A percentile compares a stretch with the other conserved stretches of the same genome.
Evolutionary conservation across 2,888 invertebrate species (phyloP).

Genomic region (Adelognathus sp.): DNA sequence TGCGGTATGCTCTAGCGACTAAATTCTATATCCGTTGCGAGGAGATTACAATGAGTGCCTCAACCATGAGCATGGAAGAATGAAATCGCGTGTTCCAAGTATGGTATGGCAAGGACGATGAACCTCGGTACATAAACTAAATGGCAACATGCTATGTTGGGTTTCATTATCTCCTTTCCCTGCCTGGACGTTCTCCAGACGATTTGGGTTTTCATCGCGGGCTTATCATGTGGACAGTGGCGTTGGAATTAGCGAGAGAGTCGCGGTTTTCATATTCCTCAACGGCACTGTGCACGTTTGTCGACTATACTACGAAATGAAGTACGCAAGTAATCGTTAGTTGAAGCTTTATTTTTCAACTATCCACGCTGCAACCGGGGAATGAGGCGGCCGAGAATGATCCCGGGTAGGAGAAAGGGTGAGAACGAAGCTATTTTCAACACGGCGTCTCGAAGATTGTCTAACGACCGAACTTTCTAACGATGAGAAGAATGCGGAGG

Average conservation of each 20-base stretch:
- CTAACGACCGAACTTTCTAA: slow-evolving; percentile 50
- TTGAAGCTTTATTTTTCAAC: slow-evolving; percentile 13
- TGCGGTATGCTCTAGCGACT: slow-evolving; percentile 1
- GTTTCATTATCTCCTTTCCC: slow-evolving; percentile 30
- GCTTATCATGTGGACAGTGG: neutral
- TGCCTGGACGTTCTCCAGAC: neutral
- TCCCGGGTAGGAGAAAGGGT: neutral
- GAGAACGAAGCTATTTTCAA: slow-evolving; percentile 4
- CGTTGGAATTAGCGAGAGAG: neutral
- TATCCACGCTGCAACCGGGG: neutral
- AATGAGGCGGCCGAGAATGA: neutral
- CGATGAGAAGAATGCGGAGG: slow-evolving; percentile 2
- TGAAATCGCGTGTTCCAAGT: slow-evolving; percentile 60
- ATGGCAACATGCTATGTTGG: slow-evolving; percentile 8
- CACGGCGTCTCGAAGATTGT: slow-evolving; percentile 21
- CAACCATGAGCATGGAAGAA: slow-evolving; percentile 48
- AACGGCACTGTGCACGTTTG: neutral
- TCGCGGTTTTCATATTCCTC: neutral
- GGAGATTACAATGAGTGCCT: neutral
- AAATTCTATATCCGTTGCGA: neutral
- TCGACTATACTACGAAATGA: neutral
- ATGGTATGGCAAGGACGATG: slow-evolving; percentile 17
- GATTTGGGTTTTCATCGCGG: neutral
- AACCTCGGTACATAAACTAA: slow-evolving; percentile 32
- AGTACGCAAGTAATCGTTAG: slow-evolving; percentile 15